Conservation (phyloP, 92 coral and sea anemone species). For the Palythoa grandis region DNA sequence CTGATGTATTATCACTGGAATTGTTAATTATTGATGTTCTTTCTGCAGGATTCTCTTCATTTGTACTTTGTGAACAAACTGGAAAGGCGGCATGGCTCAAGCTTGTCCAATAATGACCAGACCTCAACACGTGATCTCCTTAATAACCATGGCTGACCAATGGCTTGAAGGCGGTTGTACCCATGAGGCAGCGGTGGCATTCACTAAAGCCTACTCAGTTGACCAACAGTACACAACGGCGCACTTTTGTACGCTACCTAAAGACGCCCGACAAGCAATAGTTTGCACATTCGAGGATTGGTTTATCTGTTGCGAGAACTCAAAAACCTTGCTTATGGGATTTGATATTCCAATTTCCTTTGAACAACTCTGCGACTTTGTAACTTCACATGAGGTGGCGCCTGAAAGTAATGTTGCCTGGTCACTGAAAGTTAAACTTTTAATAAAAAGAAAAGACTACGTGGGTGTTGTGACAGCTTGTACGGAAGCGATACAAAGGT, state of each 20-base stretch:
- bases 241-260: slow-evolving; percentile 65
- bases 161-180: slow-evolving; percentile 65
- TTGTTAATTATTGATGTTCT: not conserved
- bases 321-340: slow-evolving; percentile 37
- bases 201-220: slow-evolving; percentile 80
- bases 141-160: slow-evolving; percentile 60
- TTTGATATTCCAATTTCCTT: slow-evolving; percentile 59
- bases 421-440: slow-evolving; percentile 66
- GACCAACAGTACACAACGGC: slow-evolving; percentile 76
- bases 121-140: slow-evolving; percentile 26
- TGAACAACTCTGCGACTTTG: slow-evolving; percentile 79
- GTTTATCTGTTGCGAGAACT: slow-evolving; percentile 76
- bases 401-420: slow-evolving; percentile 84
- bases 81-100: slow-evolving; percentile 5
- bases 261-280: slow-evolving; percentile 52
- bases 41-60: not conserved
- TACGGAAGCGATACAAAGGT: slow-evolving; percentile 58
- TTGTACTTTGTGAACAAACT: not conserved
- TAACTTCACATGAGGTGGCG: slow-evolving; percentile 64
- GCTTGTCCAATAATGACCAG: not conserved
- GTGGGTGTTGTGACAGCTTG: slow-evolving; percentile 62
- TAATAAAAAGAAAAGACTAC: slow-evolving; percentile 58
- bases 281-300: slow-evolving; percentile 77
- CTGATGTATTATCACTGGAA: too few species aligned
- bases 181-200: slow-evolving; percentile 77